These are phyloP conservation scores for Drosophila borborema DNA, from an alignment of 2,888 invertebrate species.

Conservation along the genomic window DNA sequence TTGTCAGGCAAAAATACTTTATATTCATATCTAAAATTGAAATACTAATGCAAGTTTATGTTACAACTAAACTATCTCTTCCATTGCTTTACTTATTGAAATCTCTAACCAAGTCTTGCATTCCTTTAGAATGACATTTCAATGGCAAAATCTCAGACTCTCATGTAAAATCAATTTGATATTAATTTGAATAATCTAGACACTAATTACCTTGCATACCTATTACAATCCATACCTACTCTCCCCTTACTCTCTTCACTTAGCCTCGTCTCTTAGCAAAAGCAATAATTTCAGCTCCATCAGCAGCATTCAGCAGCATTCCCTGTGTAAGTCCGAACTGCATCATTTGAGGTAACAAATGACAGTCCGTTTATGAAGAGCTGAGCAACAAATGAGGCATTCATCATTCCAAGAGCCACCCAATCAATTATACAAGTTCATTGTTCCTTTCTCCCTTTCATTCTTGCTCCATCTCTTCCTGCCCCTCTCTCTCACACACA, in stretches of 20 bases:
- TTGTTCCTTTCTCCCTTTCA: slow-evolving; percentile 16
- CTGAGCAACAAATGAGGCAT: slow-evolving; percentile 73
- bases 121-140: background rate
- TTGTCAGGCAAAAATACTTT: background rate
- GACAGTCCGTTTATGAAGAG: slow-evolving; percentile 55
- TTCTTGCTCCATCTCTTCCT: background rate
- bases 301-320: slow-evolving; percentile 16
- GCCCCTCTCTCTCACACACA: slow-evolving; percentile 21
- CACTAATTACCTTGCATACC: background rate
- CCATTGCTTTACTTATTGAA: background rate
- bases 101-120: background rate
- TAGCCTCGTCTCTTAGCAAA: background rate
- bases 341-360: slow-evolving; percentile 57
- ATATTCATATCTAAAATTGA: background rate
- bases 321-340: slow-evolving; percentile 21
- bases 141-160: background rate
- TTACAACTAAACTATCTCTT: background rate
- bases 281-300: slow-evolving; percentile 52
- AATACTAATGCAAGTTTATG: background rate
- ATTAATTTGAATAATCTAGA: slow-evolving; percentile 5
- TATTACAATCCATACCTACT: background rate
- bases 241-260: background rate
- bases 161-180: background rate
- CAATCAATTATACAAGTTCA: slow-evolving; percentile 55
- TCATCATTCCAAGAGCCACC: slow-evolving; percentile 65